Base-by-base conservation (phyloP, 2,113 vertebrate species). In the Ptychochromis oligacanthus region DNA sequence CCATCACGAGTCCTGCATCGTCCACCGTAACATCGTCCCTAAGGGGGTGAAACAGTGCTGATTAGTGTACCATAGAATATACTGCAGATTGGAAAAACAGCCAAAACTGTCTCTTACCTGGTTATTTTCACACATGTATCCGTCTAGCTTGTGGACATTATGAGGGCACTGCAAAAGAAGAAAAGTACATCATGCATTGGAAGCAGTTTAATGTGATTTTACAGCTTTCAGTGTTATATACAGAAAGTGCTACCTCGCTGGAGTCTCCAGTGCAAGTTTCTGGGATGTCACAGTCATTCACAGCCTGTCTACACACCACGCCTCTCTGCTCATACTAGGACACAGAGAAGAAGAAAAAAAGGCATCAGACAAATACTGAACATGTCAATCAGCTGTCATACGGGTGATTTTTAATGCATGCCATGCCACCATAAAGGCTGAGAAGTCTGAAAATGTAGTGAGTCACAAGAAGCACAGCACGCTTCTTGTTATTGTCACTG, bases 191-290 rank as follows among this genome's bases (percentile, higher is more conserved):
- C 5, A 64, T 13, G 49, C 31, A 40, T 1, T n/a, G 7, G 49
- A 64, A 5, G n/a, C 54, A 31, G 4, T n/a, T 40, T 9, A 28
- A 14, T 18, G n/a, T 18, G 15, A 80, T 31, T 4, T 56, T 22
- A 9, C 8, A 14, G 22, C 38, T 20, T 70, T 31, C 18, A 38
- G 18, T 6, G 17, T 74, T 64, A 26, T 6, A 34, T 6, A 2
- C 18, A 52, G 64, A 79, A 3, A 38, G 11, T 20, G 81, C 40
- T 86, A 99, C 98, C 97, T 98, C 97, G 94, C 98, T 99, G 52
- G 98, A 98, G 94, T 99, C 98, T 60, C 98, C 98, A 0, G 97
- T 97, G 95, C 98, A 99, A 61, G 94, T 97, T 94, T 99, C 97
- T 0, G 97, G 96, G 86, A 99, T 97, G 84, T 99, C 98, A 14